These are phyloP conservation scores for Pollachius pollachius DNA, from an alignment of 2,113 vertebrate genomes.

Conservation along the genomic window DNA sequence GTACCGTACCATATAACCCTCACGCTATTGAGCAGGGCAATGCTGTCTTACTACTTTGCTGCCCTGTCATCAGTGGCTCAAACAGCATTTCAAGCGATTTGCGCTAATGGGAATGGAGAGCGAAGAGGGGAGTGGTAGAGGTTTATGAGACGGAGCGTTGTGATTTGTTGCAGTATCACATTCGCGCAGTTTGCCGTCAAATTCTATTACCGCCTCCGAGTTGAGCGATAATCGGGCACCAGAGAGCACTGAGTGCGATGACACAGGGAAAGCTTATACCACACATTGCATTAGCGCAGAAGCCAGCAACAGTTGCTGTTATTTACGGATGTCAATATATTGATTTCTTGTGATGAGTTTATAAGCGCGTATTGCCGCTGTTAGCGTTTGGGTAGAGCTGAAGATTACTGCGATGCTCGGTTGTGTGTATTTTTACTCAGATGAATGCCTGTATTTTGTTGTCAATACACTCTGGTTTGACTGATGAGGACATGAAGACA, in stretches of 20 bases:
- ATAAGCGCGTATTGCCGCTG: slow-evolving; percentile 8
- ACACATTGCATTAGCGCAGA: slow-evolving; percentile 2
- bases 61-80: no score
- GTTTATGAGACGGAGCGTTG: not conserved
- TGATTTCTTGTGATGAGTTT: slow-evolving; percentile 15
- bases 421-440: not conserved
- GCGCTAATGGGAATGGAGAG: not conserved
- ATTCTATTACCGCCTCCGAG: slow-evolving; percentile 24
- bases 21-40: not conserved
- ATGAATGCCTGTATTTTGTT: not conserved
- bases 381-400: not conserved
- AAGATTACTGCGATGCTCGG: not conserved
- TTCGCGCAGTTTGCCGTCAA: slow-evolving; percentile 19
- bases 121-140: not conserved
- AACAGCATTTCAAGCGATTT: no score
- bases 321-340: slow-evolving; percentile 22
- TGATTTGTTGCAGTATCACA: slow-evolving; percentile 5
- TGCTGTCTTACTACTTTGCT: not conserved
- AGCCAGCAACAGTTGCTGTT: slow-evolving; percentile 13
- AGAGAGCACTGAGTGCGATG: slow-evolving; percentile 1
- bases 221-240: slow-evolving; percentile 12
- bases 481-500: no score
- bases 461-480: no score
- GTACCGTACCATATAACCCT: not conserved
- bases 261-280: slow-evolving; percentile 4